Percentiles rank a stretch among this genome's conserved stretches.
These are phyloP conservation scores for Drosophila jambulina DNA, from an alignment of 1,140 invertebrate species.

Conservation along the genomic window DNA sequence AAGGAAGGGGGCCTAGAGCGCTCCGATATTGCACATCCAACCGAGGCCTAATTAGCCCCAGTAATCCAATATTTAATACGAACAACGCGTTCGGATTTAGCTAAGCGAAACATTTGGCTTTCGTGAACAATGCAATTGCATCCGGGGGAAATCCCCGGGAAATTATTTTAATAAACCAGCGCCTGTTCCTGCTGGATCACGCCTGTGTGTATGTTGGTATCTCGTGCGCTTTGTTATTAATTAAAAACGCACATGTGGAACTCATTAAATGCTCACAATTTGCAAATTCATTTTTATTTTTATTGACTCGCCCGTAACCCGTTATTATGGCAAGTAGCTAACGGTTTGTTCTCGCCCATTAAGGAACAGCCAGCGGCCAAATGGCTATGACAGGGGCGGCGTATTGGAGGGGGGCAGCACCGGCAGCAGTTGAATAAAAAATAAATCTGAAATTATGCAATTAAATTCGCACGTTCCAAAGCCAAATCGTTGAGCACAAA, in stretches of 20 bases:
- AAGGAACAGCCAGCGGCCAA: conserved; percentile 34
- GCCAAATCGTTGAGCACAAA: conserved; percentile 37
- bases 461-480: conserved; percentile 58
- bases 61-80: conserved; percentile 40
- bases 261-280: conserved; percentile 75
- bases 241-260: conserved; percentile 70
- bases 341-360: conserved; percentile 47
- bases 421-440: conserved; percentile 56
- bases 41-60: conserved; percentile 25
- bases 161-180: conserved; percentile 37
- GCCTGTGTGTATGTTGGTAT: background rate
- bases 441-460: conserved; percentile 78
- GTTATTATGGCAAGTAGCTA: conserved; percentile 43
- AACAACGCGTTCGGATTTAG: conserved; percentile 14
- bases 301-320: conserved; percentile 62
- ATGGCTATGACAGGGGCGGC: conserved; percentile 8
- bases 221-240: conserved; percentile 62
- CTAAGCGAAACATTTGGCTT: conserved; percentile 24
- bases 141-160: conserved; percentile 2
- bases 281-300: conserved; percentile 78
- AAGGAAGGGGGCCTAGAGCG: background rate
- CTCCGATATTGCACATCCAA: conserved; percentile 13
- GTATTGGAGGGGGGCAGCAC: background rate
- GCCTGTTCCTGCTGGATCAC: conserved; percentile 1
- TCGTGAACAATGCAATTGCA: conserved; percentile 15